Base-by-base conservation (phyloP, 2,113 vertebrate genomes). In the Pterocles orientalis region DNA sequence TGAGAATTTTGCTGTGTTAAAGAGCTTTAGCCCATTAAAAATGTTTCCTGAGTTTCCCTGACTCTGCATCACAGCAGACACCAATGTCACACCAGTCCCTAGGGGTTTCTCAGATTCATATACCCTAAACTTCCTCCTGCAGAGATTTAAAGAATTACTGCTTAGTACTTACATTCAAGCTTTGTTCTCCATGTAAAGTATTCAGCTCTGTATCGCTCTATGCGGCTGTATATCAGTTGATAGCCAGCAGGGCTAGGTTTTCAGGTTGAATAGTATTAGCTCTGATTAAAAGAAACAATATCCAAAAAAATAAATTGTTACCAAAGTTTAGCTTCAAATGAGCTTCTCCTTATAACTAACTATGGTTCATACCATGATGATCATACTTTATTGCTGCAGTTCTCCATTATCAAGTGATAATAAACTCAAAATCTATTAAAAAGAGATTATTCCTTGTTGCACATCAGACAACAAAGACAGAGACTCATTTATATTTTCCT, bases 81-180 rank as follows among this genome's bases (percentile, higher is more conserved):
- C 48, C 66, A 94, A 10, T 43, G 86, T 76, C 83, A 94, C 19
- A 64, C 8, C 48, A 83, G 51, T 95, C 93, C 56, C 66, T 82
- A 85, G 70, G 76, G 72, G 66, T 78, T 88, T 69, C 78, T 86
- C 79, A 88, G 82, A 92, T 88, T 16, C 54, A 28, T 60, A 43
- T 33, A 81, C 36, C 57, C 53, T 94, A 88, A 77, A 79, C 24
- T 70, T 85, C 78, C 80, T 96, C 56, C 82, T 29, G 88, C 85
- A 90, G 89, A 96, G 94, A 88, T 97, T 92, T 93, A 88, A 95
- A 86, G 88, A 73, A 78, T 88, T 88, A 31, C 89, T 80, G 50
- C 51, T 71, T 87, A 86, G 73, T 95, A 56, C 90, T 95, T 94
- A 90, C 9, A 92, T 53, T 96, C 39, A 54, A n/a, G 65, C 79